Percentiles rank a stretch among this genome's conserved stretches.
Evolutionary conservation across 2,888 invertebrate species (phyloP).

Genomic region (Ormyrus rosae): DNA sequence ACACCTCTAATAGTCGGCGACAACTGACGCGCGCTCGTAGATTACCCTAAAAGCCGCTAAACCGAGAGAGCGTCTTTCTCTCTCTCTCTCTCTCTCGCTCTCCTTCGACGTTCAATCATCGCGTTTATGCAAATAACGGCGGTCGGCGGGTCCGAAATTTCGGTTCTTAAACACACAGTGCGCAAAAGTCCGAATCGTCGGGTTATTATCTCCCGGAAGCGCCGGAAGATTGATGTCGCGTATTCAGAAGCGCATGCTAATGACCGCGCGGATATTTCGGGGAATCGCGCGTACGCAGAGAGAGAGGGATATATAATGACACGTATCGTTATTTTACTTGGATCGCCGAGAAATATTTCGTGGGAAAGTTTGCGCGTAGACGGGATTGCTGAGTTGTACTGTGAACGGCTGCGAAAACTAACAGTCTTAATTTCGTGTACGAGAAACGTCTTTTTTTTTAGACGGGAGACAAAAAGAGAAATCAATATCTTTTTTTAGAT

Average conservation of each 20-base stretch:
- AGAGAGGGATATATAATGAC: background rate
- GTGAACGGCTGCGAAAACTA: too few relatives aligned
- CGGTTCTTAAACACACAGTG: background rate
- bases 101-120: constrained; percentile 29
- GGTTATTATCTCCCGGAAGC: constrained; percentile 51
- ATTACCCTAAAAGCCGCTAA: constrained; percentile 20
- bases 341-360: background rate
- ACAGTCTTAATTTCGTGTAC: too few relatives aligned
- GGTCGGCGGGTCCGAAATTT: background rate
- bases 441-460: too few relatives aligned
- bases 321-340: background rate
- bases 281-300: constrained; percentile 4
- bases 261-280: constrained; percentile 9
- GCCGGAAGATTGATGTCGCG: constrained; percentile 45
- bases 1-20: constrained; percentile 28
- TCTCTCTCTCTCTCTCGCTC: background rate
- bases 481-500: background rate
- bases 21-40: background rate
- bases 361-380: too few relatives aligned
- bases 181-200: background rate
- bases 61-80: background rate
- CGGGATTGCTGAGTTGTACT: too few relatives aligned
- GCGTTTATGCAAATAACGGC: constrained; percentile 27
- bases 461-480: too few relatives aligned
- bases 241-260: constrained; percentile 34